These are phyloP conservation scores for Stegodyphus mimosarum DNA, from an alignment of 1,140 invertebrate species.

Conservation along the genomic window DNA sequence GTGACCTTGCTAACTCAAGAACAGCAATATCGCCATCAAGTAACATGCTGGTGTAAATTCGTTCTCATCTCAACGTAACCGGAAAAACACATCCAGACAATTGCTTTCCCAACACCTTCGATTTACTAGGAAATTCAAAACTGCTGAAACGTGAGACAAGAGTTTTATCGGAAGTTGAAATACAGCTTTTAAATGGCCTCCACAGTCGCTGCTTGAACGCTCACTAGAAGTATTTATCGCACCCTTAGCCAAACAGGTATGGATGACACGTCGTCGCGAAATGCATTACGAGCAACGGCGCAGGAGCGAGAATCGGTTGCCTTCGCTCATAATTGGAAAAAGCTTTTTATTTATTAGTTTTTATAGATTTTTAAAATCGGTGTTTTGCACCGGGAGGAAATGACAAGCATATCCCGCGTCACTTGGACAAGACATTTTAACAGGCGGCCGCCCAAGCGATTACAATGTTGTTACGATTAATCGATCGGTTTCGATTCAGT, in stretches of 20 bases:
- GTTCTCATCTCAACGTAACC: too few relatives aligned
- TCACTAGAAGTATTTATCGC: not conserved
- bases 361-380: not conserved
- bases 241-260: not conserved
- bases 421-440: not conserved
- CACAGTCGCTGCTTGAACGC: not conserved
- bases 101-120: not conserved
- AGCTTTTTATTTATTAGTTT: not conserved
- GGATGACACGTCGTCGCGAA: not conserved
- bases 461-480: not conserved
- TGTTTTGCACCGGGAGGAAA: not conserved
- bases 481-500: too few relatives aligned
- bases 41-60: too few relatives aligned
- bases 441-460: not conserved
- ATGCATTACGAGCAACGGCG: too few relatives aligned
- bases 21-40: too few relatives aligned
- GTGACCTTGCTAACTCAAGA: too few relatives aligned
- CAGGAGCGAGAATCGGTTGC: not conserved
- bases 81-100: too few relatives aligned
- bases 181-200: not conserved
- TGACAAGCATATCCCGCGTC: not conserved
- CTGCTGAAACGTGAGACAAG: not conserved
- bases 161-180: constrained; percentile 1
- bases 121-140: not conserved
- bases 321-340: not conserved